Base-by-base conservation (phyloP, 2,888 invertebrate species). In the Lasioglossum marginatum region DNA sequence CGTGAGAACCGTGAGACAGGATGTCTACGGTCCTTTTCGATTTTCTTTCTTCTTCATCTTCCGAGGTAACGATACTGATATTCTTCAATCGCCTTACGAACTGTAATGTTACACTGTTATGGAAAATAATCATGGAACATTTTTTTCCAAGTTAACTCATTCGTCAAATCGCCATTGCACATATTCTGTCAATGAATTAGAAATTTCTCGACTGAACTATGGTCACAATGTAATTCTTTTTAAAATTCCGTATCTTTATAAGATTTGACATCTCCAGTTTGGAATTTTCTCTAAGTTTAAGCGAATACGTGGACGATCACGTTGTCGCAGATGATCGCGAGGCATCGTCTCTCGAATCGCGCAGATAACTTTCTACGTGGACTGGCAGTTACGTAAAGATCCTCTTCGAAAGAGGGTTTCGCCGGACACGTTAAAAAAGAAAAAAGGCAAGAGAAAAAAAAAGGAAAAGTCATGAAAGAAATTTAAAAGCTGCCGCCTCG, bases 1-100 rank as follows among this genome's bases (percentile, higher is more conserved):
- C 79, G 77, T 82, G 85, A 85, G 85, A 89, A 83, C 74, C 80
- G 68, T 71, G 79, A 89, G 80, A 87, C 86, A 84, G 90, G 85
- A 84, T 83, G 52, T 76, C 60, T 74, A 63, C 31, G 70, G 43
- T 68, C 80, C 52, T 63, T 83, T 68, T 31, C 74, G 79, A 83
- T 87, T 85, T 45, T 76, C 79, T 80, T 89, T 77, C 78, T 71
- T 48, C 23, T 48, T 37, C 16, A 37, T 72, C 34, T 71, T 63
- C 48, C n/a, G 5, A 31, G 48, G 23, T 8, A 81, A 34, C 19
- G 71, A 43, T 5, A 45, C 16, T 34, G 72, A 48, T 37, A 74
- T 74, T 27, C 43, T 43, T 37, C 52, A 14, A 43, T 8, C 34
- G 63, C 34, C 27, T 45, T 23, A 31, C 31, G 45, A 72, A 27